Conservation (phyloP, 2,888 invertebrate genomes). For the Drosophila paranaensis region DNA sequence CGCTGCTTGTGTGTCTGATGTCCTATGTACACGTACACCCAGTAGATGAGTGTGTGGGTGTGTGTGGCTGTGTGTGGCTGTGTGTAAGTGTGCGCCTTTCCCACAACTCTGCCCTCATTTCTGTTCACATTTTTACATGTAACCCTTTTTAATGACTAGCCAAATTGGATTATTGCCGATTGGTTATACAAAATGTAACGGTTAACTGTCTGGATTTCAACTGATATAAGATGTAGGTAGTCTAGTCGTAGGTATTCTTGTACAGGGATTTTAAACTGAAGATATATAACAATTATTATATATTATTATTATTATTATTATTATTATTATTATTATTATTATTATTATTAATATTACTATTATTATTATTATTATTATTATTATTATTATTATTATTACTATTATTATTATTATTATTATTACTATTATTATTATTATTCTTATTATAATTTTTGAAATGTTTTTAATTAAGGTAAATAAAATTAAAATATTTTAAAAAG, state of each 20-base stretch:
- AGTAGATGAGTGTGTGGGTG: conserved; percentile 14
- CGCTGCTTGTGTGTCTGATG: not conserved
- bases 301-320: not conserved
- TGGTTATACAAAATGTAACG: not conserved
- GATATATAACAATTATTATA: not conserved
- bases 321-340: too few relatives aligned
- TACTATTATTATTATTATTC: too few relatives aligned
- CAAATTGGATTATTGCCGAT: not conserved
- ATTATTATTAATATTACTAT: too few relatives aligned
- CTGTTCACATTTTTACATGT: conserved; percentile 53
- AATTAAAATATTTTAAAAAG: too few relatives aligned
- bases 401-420: too few relatives aligned
- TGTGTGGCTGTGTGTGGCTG: conserved; percentile 8
- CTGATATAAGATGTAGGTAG: not conserved
- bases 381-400: too few relatives aligned
- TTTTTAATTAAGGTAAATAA: too few relatives aligned
- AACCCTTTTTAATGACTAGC: conserved; percentile 52
- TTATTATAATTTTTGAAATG: too few relatives aligned
- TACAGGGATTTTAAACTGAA: not conserved
- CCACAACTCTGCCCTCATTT: conserved; percentile 45
- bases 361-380: too few relatives aligned
- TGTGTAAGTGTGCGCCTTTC: conserved; percentile 20
- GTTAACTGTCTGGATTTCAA: not conserved
- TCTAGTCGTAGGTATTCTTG: not conserved
- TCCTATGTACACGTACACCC: conserved; percentile 10